Conservation (phyloP, 2,797 vertebrate genomes). For the Mus minutoides region DNA sequence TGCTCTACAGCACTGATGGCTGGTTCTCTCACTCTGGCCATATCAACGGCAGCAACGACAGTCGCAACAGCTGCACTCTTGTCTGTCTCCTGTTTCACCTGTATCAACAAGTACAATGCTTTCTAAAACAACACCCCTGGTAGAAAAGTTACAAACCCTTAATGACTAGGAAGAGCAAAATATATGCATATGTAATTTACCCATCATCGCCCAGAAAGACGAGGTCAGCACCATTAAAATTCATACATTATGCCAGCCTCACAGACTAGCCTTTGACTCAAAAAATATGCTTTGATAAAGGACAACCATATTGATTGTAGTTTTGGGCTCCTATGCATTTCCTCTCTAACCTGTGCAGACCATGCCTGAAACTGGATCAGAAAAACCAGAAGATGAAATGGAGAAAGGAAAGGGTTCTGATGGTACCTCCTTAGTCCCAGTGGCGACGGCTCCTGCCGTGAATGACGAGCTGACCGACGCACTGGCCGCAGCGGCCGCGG, state of each 20-base stretch:
- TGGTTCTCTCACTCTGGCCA: constrained; percentile 91
- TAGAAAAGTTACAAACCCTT: background rate
- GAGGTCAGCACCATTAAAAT: background rate
- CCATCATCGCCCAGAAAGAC: background rate
- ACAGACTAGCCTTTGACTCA: background rate
- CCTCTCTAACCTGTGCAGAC: background rate
- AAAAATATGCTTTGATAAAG: background rate
- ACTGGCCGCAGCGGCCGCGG: constrained; percentile 75
- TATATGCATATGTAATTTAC: fast-evolving
- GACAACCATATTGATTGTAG: background rate
- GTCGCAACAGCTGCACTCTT: constrained; percentile 91
- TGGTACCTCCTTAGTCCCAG: constrained; percentile 89
- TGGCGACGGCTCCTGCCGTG: constrained; percentile 51
- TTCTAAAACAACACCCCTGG: background rate
- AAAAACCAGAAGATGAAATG: background rate
- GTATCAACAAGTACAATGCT: constrained; percentile 74
- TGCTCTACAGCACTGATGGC: constrained; percentile 87
- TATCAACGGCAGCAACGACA: constrained; percentile 90
- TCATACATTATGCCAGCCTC: background rate
- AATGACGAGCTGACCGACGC: constrained; percentile 70
- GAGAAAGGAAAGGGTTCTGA: too few species aligned
- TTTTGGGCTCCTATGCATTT: background rate
- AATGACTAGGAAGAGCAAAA: background rate
- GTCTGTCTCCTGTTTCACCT: constrained; percentile 88
- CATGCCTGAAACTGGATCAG: background rate